Conservation (phyloP, 2,888 invertebrate genomes). For the Agelastica alni region DNA sequence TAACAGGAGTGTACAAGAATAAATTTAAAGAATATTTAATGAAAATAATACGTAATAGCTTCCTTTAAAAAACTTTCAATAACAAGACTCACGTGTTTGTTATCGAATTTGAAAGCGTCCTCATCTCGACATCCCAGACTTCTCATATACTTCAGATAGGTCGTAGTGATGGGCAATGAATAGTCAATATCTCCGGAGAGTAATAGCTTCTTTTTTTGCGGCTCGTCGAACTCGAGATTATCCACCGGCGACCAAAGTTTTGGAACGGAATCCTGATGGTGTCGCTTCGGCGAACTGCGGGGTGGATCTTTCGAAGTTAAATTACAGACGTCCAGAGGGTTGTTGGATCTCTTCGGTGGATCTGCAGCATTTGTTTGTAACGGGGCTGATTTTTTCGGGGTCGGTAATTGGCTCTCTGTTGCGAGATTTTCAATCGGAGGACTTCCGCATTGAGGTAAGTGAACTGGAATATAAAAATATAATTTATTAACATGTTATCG, state of each 20-base stretch:
- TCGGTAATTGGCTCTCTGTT: slow-evolving; percentile 10
- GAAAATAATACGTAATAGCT: slow-evolving; percentile 51
- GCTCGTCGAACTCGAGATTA: slow-evolving; percentile 50
- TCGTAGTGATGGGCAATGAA: slow-evolving; percentile 87
- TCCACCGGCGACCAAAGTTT: slow-evolving; percentile 67
- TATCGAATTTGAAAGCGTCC: slow-evolving; percentile 64
- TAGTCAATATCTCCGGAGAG: slow-evolving; percentile 69
- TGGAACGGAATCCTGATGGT: slow-evolving; percentile 54
- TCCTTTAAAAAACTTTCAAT: slow-evolving; percentile 54
- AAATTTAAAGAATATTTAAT: slow-evolving; percentile 32
- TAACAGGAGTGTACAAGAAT: too few species aligned
- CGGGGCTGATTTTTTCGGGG: slow-evolving; percentile 21
- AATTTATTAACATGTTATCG: too few species aligned
- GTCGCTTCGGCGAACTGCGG: slow-evolving; percentile 47
- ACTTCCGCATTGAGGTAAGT: too few species aligned
- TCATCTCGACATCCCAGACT: slow-evolving; percentile 69
- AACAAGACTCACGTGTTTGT: slow-evolving; percentile 62
- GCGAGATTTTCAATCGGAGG: too few species aligned
- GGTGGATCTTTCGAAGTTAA: slow-evolving; percentile 66
- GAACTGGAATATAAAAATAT: too few species aligned
- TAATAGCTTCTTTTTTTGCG: slow-evolving; percentile 46
- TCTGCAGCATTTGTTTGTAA: slow-evolving; percentile 36
- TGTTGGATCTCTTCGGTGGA: slow-evolving; percentile 58
- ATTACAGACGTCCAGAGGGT: slow-evolving; percentile 68
- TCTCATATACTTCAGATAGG: slow-evolving; percentile 84